Evolutionary conservation across 2,888 invertebrate species (phyloP), one percentile per base, ranked within the genome.

Genomic region (Drosophila neonasuta): DNA sequence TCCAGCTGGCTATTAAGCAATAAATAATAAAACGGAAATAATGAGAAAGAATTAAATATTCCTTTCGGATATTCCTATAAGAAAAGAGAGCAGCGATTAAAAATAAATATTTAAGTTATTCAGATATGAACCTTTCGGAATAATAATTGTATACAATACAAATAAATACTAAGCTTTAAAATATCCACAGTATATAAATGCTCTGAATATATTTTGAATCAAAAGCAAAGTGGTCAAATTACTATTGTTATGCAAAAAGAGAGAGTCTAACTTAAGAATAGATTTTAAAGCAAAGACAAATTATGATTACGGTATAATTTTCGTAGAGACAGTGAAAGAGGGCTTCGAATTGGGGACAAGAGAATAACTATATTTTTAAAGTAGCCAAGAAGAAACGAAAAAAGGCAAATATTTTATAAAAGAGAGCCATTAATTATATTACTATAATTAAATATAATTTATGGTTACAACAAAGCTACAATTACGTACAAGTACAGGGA

Each of bases 381-480:
- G 39, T 3, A 41, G 6, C n/a, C 36, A 8, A 8, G 15, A 41
- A 41, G 39, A 8, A 1, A 3, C 39, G 13, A 41, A 41, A 9
- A 13, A 15, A 15, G 13, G 13, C 24, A 41, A 13, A 41, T 41
- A 41, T 15, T 13, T 41, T 41, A 41, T 3, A 8, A 41, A 41
- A 41, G 15, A 41, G 13, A 41, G 39, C 2, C 39, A 41, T 41
- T 41, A 41, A 41, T 15, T 13, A 39, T 41, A 41, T 15, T 13
- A 15, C 39, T 41, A 15, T 41, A 41, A 41, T 41, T 41, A 41
- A 41, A 41, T 41, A 15, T 41, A 41, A 41, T 41, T 41, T 41
- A 15, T 15, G 10, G 7, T 32, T 32, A 10, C 10, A 32, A 10
- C 8, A 7, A 8, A 2, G 32, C 10, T 32, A 32, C 32, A 8